A percentile compares a stretch with the other conserved stretches of the same genome.
Evolutionary conservation across 2,113 vertebrate species (phyloP).

Genomic region (Microtus oregoni): DNA sequence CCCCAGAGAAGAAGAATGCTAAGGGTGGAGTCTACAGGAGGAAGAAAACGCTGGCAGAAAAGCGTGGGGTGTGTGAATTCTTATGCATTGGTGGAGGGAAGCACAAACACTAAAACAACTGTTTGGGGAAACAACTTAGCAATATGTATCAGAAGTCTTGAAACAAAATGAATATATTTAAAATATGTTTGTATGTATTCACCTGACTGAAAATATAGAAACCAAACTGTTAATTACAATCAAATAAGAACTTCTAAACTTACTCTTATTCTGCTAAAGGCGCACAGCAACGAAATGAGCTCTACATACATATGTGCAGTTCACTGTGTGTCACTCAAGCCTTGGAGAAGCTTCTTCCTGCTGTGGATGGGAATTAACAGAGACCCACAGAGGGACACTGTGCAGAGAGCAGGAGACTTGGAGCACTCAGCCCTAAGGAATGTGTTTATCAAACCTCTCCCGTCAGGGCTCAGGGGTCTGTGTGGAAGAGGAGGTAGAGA

Average conservation of each 20-base stretch:
- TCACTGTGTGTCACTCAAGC: too few relatives aligned
- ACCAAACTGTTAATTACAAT: background rate
- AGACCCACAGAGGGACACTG: background rate
- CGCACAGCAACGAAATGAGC: background rate
- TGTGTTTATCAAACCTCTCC: too few relatives aligned
- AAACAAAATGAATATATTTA: constrained; percentile 23
- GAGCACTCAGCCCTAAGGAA: too few relatives aligned
- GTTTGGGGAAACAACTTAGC: background rate
- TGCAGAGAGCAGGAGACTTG: too few relatives aligned
- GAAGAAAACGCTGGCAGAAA: background rate
- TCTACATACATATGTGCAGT: background rate
- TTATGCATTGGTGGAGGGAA: background rate
- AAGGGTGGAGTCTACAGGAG: background rate
- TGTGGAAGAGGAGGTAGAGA: too few relatives aligned
- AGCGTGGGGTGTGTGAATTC: background rate
- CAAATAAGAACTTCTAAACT: background rate
- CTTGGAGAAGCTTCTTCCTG: too few relatives aligned
- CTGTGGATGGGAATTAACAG: background rate
- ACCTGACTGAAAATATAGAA: background rate
- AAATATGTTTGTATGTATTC: background rate
- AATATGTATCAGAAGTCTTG: background rate
- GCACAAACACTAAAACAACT: background rate
- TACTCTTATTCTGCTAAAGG: background rate
- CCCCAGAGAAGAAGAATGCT: background rate
- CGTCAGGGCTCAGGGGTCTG: too few relatives aligned